Evolutionary conservation across 1,140 invertebrate species (phyloP), one percentile per base, ranked within the genome.

Genomic region (roundworm (Caenorhabditis elegans)): DNA sequence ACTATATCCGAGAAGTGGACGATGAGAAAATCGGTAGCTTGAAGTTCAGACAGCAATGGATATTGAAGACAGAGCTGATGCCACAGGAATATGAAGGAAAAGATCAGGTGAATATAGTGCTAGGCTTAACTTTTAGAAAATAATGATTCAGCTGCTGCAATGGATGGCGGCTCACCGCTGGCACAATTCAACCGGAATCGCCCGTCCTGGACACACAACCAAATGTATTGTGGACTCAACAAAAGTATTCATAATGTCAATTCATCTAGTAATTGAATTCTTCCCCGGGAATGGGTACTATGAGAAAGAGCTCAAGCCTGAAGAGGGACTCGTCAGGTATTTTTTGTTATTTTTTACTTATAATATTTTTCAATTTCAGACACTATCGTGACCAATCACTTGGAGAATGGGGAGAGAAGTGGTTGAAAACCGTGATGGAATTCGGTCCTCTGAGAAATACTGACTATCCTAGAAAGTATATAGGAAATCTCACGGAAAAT

Each of bases 31-130:
- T 49, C 15, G 76, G 8, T 13, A 13, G 26, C 2, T n/a, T 77
- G 24, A 43, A 49, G 11, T 77, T 77, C 15, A n/a, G 76, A 17
- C 46, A 77, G 26, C 46, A 77, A 22, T 77, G 48, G 46, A 19
- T 77, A 3, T n/a, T 77, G 28, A 77, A 77, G 28, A 77, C 76
- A 3, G 76, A 77, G 49, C 8, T 31, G n/a, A 48, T 49, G 76
- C 76, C 76, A 0, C 31, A 77, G 31, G 31, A 19, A 17, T 77
- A 77, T 39, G 19, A 34, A 49, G n/a, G n/a, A 19, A 46, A 48
- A 11, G 3, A 19, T 13, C 46, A 77, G 76, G 76, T 77, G n/a
- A 15, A 15, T 43, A 5, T 43, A 43, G 39, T 15, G 39, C 15
- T 43, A 8, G 39, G 5, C 5, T 43, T 15, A 55, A n/a, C 39